A percentile compares a stretch with the other conserved stretches of the same genome.
Conservation (phyloP, 2,888 invertebrate species). For the Cephus sareptanus region DNA sequence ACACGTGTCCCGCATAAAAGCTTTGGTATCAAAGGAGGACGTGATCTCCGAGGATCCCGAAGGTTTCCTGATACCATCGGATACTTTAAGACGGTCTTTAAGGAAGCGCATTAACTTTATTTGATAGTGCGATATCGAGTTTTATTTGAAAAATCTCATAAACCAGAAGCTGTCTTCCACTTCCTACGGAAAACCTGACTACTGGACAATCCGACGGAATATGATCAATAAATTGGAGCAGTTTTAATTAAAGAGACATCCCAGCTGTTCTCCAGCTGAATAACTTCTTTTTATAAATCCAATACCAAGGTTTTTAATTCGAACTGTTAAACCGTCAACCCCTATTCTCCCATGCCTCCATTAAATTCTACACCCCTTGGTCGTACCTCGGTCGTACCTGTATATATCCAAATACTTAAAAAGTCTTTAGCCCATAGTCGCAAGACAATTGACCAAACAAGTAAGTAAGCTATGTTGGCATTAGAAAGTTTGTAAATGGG, state of each 20-base stretch:
- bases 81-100: slow-evolving; percentile 3
- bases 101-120: slow-evolving; percentile 1
- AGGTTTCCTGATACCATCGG: slow-evolving; percentile 8
- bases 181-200: neutral
- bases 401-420: slow-evolving; percentile 42
- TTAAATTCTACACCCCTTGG: neutral
- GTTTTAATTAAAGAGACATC: neutral
- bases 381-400: neutral
- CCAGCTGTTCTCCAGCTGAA: neutral
- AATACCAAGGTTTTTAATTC: neutral
- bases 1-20: slow-evolving; percentile 8
- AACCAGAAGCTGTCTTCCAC: neutral
- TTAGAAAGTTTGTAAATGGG: slow-evolving; percentile 37
- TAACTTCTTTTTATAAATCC: neutral
- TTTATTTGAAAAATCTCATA: neutral
- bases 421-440: slow-evolving; percentile 28
- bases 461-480: slow-evolving; percentile 16
- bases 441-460: slow-evolving; percentile 9
- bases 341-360: neutral
- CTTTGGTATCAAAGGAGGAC: neutral
- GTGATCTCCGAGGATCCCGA: slow-evolving; percentile 1
- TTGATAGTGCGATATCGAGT: slow-evolving; percentile 7
- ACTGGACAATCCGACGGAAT: neutral
- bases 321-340: neutral
- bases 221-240: neutral